phyloP scores from a whole-genome alignment of 1,140 invertebrate genomes.

The Adelges cooleyi region DNA sequence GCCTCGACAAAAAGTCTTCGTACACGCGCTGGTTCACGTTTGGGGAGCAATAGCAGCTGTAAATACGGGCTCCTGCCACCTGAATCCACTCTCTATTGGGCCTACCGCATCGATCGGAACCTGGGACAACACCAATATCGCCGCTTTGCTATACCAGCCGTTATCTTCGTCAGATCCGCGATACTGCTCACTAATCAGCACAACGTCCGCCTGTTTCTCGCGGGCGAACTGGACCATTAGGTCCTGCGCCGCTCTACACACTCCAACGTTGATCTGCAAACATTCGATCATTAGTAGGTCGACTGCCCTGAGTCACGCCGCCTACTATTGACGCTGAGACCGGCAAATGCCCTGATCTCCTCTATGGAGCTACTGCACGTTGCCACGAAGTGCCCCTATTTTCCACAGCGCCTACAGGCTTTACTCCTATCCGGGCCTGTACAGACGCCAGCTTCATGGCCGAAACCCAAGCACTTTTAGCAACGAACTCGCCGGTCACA shows the following conservation, averaged over 20 bases:
- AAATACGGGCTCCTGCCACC: background rate
- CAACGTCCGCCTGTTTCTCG: background rate
- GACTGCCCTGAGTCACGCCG: background rate
- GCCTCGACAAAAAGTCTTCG: background rate
- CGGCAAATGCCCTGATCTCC: background rate
- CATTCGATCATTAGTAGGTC: background rate
- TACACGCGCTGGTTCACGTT: background rate
- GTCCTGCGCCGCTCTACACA: background rate
- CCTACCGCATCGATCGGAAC: background rate
- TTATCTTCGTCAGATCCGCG: background rate
- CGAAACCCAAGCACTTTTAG: background rate
- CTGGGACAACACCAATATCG: background rate
- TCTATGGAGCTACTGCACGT: background rate
- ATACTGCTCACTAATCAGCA: background rate
- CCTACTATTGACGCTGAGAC: background rate
- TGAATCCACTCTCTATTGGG: background rate
- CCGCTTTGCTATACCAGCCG: background rate
- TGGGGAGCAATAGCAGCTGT: background rate
- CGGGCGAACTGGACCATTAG: background rate
- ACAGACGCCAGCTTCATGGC: background rate
- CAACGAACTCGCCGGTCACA: background rate
- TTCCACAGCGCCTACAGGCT: background rate
- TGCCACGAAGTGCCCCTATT: background rate
- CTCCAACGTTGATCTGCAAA: background rate
- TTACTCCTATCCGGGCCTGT: background rate